Percentiles rank a stretch among this genome's conserved stretches.
These are phyloP conservation scores for Dasypus novemcinctus DNA, from an alignment of 2,113 vertebrate species.

Conservation along the genomic window DNA sequence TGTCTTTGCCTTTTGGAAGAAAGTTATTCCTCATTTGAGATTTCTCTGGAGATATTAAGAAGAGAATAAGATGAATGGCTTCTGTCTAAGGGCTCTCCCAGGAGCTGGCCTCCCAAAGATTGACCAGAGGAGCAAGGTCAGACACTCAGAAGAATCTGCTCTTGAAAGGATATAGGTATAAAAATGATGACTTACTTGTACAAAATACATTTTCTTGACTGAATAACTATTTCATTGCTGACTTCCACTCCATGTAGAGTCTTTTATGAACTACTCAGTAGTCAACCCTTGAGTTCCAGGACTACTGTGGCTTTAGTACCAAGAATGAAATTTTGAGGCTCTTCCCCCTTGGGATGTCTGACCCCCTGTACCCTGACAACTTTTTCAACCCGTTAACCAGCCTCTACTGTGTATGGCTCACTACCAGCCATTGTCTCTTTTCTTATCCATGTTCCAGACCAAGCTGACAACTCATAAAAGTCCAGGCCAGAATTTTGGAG, in stretches of 20 bases:
- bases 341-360: background rate
- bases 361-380: background rate
- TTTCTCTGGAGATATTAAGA: background rate
- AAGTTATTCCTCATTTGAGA: conserved; percentile 30
- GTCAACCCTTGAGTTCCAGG: background rate
- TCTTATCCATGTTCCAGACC: background rate
- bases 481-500: background rate
- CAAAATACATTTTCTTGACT: background rate
- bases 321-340: background rate
- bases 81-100: background rate
- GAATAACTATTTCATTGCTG: background rate
- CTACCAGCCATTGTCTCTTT: background rate
- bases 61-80: background rate
- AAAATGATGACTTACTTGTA: background rate
- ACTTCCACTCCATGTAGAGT: background rate
- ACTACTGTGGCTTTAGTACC: background rate
- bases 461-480: background rate
- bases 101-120: background rate
- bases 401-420: background rate
- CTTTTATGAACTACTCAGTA: background rate
- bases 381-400: background rate
- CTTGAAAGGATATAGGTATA: background rate
- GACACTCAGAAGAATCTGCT: background rate
- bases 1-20: conserved; percentile 53
- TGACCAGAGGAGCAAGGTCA: background rate